These are phyloP conservation scores for Luperina nickerlii DNA, from an alignment of 2,888 invertebrate genomes.

Conservation along the genomic window DNA sequence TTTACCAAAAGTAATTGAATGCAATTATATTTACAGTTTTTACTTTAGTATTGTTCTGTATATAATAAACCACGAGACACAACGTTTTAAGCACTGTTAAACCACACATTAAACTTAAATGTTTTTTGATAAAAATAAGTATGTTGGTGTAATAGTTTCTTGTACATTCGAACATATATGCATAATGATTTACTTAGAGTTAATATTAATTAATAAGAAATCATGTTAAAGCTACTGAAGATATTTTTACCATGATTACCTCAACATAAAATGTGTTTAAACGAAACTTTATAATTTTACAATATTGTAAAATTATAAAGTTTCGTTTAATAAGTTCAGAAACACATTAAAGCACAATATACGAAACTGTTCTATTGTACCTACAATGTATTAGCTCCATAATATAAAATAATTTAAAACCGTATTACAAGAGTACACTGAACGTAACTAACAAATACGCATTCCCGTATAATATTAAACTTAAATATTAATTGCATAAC, in stretches of 20 bases:
- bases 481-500: constrained; percentile 54
- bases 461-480: constrained; percentile 35
- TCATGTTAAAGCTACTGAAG: background rate
- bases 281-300: too few relatives aligned
- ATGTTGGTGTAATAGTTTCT: background rate
- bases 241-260: background rate
- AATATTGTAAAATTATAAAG: background rate
- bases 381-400: background rate
- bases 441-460: constrained; percentile 27
- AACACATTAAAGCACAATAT: background rate
- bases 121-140: background rate
- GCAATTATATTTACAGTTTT: background rate
- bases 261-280: too few relatives aligned
- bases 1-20: background rate
- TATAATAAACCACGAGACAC: background rate
- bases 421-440: constrained; percentile 8
- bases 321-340: background rate
- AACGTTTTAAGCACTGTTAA: background rate
- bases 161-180: background rate
- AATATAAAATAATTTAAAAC: constrained; percentile 14
- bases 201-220: background rate
- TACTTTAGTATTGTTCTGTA: background rate
- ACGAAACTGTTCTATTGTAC: background rate
- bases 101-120: background rate
- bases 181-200: background rate